Base-by-base conservation (phyloP, 23 tunicate species). In the Phallusia fumigata region DNA sequence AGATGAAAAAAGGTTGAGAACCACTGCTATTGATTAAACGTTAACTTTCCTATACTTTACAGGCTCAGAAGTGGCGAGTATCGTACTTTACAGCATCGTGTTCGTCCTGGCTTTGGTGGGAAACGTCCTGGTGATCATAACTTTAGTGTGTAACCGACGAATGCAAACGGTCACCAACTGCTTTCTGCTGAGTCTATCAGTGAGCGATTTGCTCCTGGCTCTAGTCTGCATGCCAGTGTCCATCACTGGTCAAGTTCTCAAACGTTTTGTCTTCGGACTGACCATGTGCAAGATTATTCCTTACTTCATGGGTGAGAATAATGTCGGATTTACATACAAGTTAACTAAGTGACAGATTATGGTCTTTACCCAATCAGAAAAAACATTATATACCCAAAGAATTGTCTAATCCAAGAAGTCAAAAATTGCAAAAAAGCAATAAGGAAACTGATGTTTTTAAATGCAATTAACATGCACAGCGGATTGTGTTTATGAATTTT, bases 121-220 rank as follows among this genome's bases (percentile, higher is more conserved):
- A 40, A 92, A 92, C 79, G 58, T 75, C 2, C 80, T 88, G 0
- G 97, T 87, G 32, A 84, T 92, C 40, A 65, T 80, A 36, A 92
- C 97, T 2, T 79, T 92, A 26, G 35, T 26, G 18, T 81, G 83
- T 0, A 81, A 77, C 79, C 72, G 36, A 33, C 85, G 87, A 24
- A 84, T 92, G 97, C 75, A 88, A 3, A 92, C 88, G 16, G 88
- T 92, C 22, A 86, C 97, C 73, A 84, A 83, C 50, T 83, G 83
- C 35, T 92, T 92, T 65, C 81, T 92, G 33, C 91, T 92, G 53
- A 87, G 88, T 35, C 45, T 92, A 47, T 74, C 97, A 33, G 88
- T 88, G 64, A 92, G 97, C 52, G 97, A 92, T 51, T 76, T 87
- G n/a, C 65, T 92, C 31, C 58, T 84, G 26, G 97, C 92, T 10